A percentile compares a stretch with the other conserved stretches of the same genome.
These are phyloP conservation scores for Zhuqinia jingwanae DNA, from an alignment of 2,888 invertebrate species.

Conservation along the genomic window DNA sequence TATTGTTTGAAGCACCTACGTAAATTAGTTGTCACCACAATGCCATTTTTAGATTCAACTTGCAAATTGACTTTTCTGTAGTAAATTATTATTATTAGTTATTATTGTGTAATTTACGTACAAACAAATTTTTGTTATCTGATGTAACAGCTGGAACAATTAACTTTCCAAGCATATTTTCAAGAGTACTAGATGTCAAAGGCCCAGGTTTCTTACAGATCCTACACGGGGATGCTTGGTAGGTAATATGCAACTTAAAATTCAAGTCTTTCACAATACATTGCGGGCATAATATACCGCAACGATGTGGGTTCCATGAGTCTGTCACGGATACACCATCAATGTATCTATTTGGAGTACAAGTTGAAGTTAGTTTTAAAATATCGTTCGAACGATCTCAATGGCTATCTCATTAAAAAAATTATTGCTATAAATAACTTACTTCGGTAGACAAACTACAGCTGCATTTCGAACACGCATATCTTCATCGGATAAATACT, in stretches of 20 bases:
- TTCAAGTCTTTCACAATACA: constrained; percentile 54
- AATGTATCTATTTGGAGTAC: constrained; percentile 19
- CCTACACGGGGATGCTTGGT: neutral
- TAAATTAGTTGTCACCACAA: too few species aligned
- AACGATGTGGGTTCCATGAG: constrained; percentile 54
- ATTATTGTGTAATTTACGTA: too few species aligned
- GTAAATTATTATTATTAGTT: too few species aligned
- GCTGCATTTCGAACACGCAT: constrained; percentile 88
- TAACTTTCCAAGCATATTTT: constrained; percentile 45
- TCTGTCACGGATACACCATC: constrained; percentile 24
- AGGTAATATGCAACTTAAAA: constrained; percentile 6
- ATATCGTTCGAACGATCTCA: too few species aligned
- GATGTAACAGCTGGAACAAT: constrained; percentile 33
- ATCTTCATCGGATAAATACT: constrained; percentile 88
- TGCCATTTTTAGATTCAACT: too few species aligned
- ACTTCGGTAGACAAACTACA: constrained; percentile 86
- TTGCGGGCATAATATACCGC: constrained; percentile 49
- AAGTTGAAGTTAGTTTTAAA: neutral
- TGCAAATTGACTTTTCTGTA: too few species aligned
- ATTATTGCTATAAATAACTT: too few species aligned
- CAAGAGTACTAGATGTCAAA: constrained; percentile 28
- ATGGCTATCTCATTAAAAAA: too few species aligned
- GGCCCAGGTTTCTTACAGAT: constrained; percentile 32
- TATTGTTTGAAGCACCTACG: too few species aligned
- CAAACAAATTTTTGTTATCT: constrained; percentile 57